Evolutionary conservation across 2,113 vertebrate genomes (phyloP).

Genomic region (Microcebus tavaratra): DNA sequence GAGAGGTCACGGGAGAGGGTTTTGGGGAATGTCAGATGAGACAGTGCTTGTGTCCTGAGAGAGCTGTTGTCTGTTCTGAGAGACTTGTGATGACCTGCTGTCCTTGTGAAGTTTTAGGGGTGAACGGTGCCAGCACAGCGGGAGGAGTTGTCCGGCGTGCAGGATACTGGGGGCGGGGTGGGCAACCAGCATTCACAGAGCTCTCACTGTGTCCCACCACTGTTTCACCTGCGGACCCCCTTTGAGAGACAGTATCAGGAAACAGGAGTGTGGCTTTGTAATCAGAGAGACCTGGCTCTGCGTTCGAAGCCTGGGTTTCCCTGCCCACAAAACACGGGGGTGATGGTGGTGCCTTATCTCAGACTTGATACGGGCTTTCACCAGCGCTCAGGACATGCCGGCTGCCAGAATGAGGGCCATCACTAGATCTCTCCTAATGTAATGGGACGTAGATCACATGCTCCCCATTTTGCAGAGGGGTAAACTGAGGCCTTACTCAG

Average conservation of each 20-base stretch:
- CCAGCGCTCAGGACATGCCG: neutral
- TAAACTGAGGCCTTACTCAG: neutral
- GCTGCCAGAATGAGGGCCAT: neutral
- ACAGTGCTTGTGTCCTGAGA: neutral
- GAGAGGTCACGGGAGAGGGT: neutral
- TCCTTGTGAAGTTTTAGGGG: neutral
- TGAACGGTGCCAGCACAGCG: neutral
- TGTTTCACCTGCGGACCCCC: neutral
- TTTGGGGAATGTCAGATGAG: neutral
- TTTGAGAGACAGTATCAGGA: neutral
- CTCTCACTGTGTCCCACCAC: neutral
- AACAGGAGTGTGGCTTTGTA: neutral
- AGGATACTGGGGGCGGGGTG: rapidly evolving
- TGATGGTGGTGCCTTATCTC: neutral
- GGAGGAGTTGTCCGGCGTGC: rapidly evolving
- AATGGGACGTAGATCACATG: neutral
- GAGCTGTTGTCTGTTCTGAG: neutral
- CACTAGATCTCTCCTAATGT: neutral
- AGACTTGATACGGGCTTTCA: neutral
- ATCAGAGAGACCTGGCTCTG: neutral
- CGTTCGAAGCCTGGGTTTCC: neutral
- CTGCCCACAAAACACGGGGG: neutral
- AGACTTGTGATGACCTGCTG: neutral
- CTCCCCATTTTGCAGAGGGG: neutral
- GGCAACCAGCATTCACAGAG: neutral